phyloP scores from a whole-genome alignment of 2,888 invertebrate species.

The Microchrysa polita region DNA sequence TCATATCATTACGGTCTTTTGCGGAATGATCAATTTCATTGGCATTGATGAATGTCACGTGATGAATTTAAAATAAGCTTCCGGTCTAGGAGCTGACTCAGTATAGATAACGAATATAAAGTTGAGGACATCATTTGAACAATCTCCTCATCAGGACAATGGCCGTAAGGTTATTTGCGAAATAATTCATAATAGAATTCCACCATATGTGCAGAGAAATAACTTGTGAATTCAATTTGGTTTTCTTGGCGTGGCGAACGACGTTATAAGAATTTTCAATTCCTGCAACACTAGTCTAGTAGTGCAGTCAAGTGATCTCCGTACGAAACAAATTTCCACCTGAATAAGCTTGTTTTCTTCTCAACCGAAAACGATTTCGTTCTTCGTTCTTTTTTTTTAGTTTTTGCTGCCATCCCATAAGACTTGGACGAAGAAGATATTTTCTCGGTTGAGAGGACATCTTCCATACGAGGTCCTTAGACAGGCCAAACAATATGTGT shows the following conservation, averaged over 20 bases:
- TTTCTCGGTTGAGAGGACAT: neutral
- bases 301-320: neutral
- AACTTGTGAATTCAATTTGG: neutral
- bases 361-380: neutral
- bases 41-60: neutral
- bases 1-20: neutral
- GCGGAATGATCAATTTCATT: neutral
- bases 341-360: slow-evolving; percentile 4
- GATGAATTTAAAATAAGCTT: no score
- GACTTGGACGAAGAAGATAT: neutral
- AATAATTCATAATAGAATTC: neutral
- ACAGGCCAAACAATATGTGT: neutral
- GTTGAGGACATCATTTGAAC: no score
- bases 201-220: neutral
- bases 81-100: no score
- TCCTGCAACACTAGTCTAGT: neutral
- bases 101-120: no score
- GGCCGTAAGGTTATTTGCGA: neutral
- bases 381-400: no score
- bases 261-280: neutral
- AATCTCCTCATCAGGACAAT: neutral
- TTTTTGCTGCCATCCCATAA: no score
- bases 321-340: neutral
- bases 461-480: neutral
- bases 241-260: neutral